phyloP scores from a whole-genome alignment of 92 coral and sea anemone species.

The Pocillopora grandis region DNA sequence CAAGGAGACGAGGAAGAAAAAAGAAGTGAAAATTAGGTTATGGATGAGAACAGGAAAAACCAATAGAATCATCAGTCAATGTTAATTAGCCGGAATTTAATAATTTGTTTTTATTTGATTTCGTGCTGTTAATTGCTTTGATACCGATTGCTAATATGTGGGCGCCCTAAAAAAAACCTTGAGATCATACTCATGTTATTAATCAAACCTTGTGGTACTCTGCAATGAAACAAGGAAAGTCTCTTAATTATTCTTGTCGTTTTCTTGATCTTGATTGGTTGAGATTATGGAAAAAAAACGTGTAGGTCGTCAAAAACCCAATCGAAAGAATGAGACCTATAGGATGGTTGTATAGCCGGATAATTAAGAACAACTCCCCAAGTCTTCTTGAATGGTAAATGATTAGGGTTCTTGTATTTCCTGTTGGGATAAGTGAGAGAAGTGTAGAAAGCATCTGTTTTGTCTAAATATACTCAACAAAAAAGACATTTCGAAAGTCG shows the following conservation, averaged over 20 bases:
- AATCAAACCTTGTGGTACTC: no score
- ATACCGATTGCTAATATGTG: no score
- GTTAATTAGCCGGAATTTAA: no score
- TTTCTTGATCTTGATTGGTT: neutral
- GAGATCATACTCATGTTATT: no score
- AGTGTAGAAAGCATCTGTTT: neutral
- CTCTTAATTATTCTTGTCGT: no score
- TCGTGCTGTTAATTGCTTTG: no score
- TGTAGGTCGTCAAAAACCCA: neutral
- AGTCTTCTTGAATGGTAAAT: neutral
- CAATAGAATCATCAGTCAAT: no score
- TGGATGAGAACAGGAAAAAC: no score
- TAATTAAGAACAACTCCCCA: neutral
- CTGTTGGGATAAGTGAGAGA: neutral
- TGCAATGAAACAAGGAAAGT: no score
- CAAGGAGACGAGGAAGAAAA: constrained; percentile 42
- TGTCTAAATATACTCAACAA: neutral
- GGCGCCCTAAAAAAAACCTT: no score
- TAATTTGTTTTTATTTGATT: no score
- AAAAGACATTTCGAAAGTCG: neutral
- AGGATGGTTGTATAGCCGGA: neutral
- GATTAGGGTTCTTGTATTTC: neutral
- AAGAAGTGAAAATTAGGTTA: constrained; percentile 40
- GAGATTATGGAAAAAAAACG: neutral
- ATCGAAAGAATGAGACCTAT: neutral